phyloP scores from a whole-genome alignment of 2,888 invertebrate genomes.

The Leucophenga montana region DNA sequence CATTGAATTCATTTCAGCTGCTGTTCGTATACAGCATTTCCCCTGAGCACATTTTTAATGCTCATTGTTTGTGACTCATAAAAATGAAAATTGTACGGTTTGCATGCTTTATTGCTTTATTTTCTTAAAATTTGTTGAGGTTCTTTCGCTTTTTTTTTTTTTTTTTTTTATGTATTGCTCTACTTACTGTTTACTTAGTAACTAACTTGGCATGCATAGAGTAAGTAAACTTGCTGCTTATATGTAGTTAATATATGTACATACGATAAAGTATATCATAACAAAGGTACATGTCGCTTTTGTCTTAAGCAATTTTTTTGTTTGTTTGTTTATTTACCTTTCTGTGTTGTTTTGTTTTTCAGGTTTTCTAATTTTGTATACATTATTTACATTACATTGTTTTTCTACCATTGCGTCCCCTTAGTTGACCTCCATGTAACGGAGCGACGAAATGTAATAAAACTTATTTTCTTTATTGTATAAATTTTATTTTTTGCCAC shows the following conservation, averaged over 20 bases:
- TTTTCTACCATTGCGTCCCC: conserved; percentile 7
- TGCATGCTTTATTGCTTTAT: too few species aligned
- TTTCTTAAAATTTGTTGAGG: neutral
- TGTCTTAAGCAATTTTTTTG: conserved; percentile 21
- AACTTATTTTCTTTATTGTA: conserved; percentile 4
- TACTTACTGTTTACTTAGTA: conserved; percentile 1
- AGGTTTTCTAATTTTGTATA: conserved; percentile 40
- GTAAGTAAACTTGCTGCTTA: neutral
- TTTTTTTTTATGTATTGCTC: neutral
- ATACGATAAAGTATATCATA: neutral
- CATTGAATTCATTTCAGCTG: neutral
- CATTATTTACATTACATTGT: conserved; percentile 3
- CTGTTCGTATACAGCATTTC: conserved; percentile 7
- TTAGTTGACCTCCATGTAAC: too few species aligned
- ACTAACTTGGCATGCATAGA: neutral
- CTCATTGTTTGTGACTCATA: neutral
- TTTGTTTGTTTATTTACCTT: conserved; percentile 19
- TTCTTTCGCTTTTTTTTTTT: neutral
- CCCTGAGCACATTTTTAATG: neutral
- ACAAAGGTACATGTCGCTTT: too few species aligned
- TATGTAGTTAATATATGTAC: neutral
- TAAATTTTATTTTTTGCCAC: neutral
- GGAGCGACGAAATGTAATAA: neutral
- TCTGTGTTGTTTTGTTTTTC: conserved; percentile 29
- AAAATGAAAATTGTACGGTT: too few species aligned